Evolutionary conservation across 2,888 invertebrate genomes (phyloP).

Genomic region (Hypomecis punctinalis): DNA sequence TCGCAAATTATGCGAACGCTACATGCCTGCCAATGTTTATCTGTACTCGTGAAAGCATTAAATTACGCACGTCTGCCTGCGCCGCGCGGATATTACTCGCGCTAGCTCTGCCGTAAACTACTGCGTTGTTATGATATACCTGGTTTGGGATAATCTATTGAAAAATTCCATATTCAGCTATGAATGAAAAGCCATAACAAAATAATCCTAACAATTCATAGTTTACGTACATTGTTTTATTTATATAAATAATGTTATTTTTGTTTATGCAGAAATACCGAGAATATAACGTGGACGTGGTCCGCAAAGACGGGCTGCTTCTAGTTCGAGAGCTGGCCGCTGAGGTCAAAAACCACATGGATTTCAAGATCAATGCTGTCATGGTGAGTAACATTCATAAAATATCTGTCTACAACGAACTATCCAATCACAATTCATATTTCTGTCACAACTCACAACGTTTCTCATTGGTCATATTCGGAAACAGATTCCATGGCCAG

Average conservation of each 20-base stretch:
- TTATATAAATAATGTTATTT: not conserved
- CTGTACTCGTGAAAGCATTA: conserved; percentile 75
- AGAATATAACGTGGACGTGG: conserved; percentile 90
- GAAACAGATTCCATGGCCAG: no score
- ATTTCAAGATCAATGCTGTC: conserved; percentile 95
- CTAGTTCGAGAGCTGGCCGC: conserved; percentile 94
- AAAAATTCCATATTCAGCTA: not conserved
- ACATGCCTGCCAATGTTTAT: conserved; percentile 78
- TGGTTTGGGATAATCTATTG: not conserved
- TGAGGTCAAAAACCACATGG: conserved; percentile 97
- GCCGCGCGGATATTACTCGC: conserved; percentile 67
- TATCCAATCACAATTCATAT: not conserved
- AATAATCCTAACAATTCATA: no score
- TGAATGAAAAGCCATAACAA: no score
- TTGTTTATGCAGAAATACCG: conserved; percentile 89
- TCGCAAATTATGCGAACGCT: conserved; percentile 78
- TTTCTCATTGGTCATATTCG: no score
- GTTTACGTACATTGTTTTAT: not conserved
- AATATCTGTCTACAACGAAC: not conserved
- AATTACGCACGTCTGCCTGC: conserved; percentile 63
- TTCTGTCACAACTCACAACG: no score
- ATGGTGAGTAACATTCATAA: conserved; percentile 88
- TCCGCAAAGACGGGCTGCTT: conserved; percentile 93
- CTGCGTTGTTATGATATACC: not conserved
- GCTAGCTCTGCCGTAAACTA: conserved; percentile 45